These are phyloP conservation scores for Aplocera efformata DNA, from an alignment of 2,888 invertebrate genomes.

Conservation along the genomic window DNA sequence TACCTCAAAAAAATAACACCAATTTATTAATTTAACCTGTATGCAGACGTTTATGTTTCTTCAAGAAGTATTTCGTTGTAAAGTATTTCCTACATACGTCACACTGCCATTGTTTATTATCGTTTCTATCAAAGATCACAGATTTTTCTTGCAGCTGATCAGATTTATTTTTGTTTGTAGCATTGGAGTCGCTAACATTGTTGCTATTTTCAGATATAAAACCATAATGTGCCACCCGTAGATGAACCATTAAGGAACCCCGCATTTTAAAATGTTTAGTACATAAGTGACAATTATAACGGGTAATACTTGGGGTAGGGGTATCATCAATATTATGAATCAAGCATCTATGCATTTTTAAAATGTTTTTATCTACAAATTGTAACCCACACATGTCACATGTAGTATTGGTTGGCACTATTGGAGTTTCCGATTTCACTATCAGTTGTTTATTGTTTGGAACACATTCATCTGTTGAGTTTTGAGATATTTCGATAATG, in stretches of 20 bases:
- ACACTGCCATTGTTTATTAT: slow-evolving; percentile 92
- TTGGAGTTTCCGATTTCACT: slow-evolving; percentile 49
- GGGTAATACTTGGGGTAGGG: slow-evolving; percentile 55
- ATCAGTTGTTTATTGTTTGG: slow-evolving; percentile 41
- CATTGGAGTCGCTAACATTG: slow-evolving; percentile 23
- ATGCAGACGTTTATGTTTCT: slow-evolving; percentile 92
- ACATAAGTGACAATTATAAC: slow-evolving; percentile 88
- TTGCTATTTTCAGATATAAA: slow-evolving; percentile 55
- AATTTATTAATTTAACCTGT: slow-evolving; percentile 82
- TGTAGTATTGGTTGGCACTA: slow-evolving; percentile 51
- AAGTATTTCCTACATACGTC: slow-evolving; percentile 91
- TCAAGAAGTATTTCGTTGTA: slow-evolving; percentile 93
- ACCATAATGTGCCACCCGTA: slow-evolving; percentile 88
- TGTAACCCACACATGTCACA: slow-evolving; percentile 87
- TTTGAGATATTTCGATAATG: slow-evolving; percentile 52
- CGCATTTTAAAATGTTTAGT: slow-evolving; percentile 90
- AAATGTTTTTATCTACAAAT: slow-evolving; percentile 85
- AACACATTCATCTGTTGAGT: slow-evolving; percentile 36
- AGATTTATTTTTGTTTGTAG: slow-evolving; percentile 34
- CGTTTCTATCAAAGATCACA: slow-evolving; percentile 55
- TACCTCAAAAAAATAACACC: slow-evolving; percentile 71
- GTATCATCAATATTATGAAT: slow-evolving; percentile 80
- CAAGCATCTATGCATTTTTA: slow-evolving; percentile 87
- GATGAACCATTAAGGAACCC: slow-evolving; percentile 90
- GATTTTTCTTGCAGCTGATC: slow-evolving; percentile 39